Conservation (phyloP, 2,888 invertebrate species). For the Agrotis exclamationis region DNA sequence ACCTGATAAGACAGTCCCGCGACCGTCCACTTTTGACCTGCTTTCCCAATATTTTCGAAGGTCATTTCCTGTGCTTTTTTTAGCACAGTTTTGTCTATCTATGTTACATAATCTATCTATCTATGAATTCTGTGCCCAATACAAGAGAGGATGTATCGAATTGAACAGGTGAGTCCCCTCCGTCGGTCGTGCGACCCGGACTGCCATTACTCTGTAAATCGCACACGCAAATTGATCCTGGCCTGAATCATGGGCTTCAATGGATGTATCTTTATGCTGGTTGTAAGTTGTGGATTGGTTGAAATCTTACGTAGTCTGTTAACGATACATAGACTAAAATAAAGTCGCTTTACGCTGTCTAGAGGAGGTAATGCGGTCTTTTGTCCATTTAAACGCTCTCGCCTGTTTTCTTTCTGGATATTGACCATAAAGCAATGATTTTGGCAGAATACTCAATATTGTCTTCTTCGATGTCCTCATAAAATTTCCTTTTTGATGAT, state of each 20-base stretch:
- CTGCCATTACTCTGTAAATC: constrained; percentile 53
- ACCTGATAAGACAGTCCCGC: too few relatives aligned
- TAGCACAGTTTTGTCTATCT: background rate
- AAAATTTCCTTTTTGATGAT: too few relatives aligned
- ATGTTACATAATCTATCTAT: constrained; percentile 4
- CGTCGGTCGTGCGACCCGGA: constrained; percentile 72
- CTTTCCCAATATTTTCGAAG: too few relatives aligned
- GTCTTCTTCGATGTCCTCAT: too few relatives aligned
- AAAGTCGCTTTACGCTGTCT: too few relatives aligned
- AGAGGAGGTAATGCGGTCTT: too few relatives aligned
- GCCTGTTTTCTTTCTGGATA: too few relatives aligned
- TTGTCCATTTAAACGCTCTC: too few relatives aligned
- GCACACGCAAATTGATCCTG: constrained; percentile 64
- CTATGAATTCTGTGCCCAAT: constrained; percentile 10
- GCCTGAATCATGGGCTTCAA: constrained; percentile 46
- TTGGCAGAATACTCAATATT: too few relatives aligned
- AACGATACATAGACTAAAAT: too few relatives aligned
- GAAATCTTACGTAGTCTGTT: background rate
- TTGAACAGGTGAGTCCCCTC: constrained; percentile 81
- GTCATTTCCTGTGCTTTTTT: background rate
- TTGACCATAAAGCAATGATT: too few relatives aligned
- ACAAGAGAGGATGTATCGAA: constrained; percentile 77
- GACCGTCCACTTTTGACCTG: too few relatives aligned
- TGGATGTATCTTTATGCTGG: constrained; percentile 32
- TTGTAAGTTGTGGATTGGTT: background rate